Evolutionary conservation across 1,140 invertebrate species (phyloP).

Genomic region (Drosophila willistoni): DNA sequence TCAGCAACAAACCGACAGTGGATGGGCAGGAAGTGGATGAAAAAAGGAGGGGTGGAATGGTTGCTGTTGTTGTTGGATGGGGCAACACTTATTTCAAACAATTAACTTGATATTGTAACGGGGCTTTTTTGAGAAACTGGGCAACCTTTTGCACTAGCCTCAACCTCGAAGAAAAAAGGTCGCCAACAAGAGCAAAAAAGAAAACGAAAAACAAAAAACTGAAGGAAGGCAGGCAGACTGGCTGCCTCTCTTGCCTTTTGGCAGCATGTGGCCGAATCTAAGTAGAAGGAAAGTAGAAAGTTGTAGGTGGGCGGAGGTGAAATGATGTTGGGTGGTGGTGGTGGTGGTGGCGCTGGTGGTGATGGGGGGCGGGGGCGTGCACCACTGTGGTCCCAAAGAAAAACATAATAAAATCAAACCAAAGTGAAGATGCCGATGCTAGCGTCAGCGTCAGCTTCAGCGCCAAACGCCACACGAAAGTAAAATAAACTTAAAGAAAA

Average conservation of each 20-base stretch:
- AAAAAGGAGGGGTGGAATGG: background rate
- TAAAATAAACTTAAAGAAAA: conserved; percentile 81
- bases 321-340: background rate
- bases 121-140: conserved; percentile 49
- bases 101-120: conserved; percentile 81
- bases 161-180: conserved; percentile 60
- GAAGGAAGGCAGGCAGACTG: background rate
- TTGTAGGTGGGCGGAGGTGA: background rate
- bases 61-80: conserved; percentile 1
- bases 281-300: conserved; percentile 34
- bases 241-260: conserved; percentile 50
- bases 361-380: conserved; percentile 21
- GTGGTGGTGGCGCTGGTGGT: background rate
- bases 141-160: conserved; percentile 30
- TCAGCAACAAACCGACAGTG: conserved; percentile 55
- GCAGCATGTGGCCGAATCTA: conserved; percentile 70
- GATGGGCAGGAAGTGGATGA: conserved; percentile 1
- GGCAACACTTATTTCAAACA: conserved; percentile 80
- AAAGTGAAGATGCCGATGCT: conserved; percentile 68
- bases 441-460: background rate
- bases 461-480: conserved; percentile 67
- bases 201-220: conserved; percentile 28
- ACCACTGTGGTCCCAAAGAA: conserved; percentile 74
- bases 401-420: conserved; percentile 82
- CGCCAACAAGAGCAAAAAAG: conserved; percentile 39